Conservation (phyloP, 2,888 invertebrate species). For the Portevinia maculata region DNA sequence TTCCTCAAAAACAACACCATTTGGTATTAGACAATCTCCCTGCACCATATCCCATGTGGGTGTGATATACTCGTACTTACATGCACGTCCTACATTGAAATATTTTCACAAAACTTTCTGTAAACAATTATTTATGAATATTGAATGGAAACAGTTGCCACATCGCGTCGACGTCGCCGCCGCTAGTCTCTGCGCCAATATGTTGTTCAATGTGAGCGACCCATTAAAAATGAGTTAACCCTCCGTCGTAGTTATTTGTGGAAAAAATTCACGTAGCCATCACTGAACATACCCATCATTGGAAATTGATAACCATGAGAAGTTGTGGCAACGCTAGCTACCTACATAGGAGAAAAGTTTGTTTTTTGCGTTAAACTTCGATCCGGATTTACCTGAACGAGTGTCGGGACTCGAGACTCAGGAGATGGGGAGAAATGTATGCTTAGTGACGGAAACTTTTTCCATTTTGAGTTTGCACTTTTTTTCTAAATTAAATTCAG, state of each 20-base stretch:
- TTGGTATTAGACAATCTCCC: constrained; percentile 4
- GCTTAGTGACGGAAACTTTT: constrained; percentile 58
- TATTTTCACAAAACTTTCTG: constrained; percentile 56
- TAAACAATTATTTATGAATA: constrained; percentile 70
- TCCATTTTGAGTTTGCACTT: constrained; percentile 44
- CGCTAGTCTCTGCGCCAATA: constrained; percentile 29
- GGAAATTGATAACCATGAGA: constrained; percentile 63
- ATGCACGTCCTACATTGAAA: constrained; percentile 20
- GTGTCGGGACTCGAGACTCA: neutral
- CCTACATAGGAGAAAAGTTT: constrained; percentile 37
- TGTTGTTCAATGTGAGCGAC: constrained; percentile 43
- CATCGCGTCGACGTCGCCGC: neutral
- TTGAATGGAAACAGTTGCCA: constrained; percentile 34
- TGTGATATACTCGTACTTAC: neutral
- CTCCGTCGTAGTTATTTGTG: neutral
- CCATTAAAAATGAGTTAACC: constrained; percentile 61
- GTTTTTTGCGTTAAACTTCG: constrained; percentile 23
- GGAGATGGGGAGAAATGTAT: constrained; percentile 39
- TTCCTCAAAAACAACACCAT: constrained; percentile 27
- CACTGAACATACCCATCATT: constrained; percentile 57
- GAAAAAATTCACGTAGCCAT: constrained; percentile 19
- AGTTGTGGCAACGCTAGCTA: constrained; percentile 61
- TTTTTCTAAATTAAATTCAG: constrained; percentile 36
- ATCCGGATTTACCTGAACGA: constrained; percentile 38
- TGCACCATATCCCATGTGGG: neutral